Percentiles rank a stretch among this genome's conserved stretches.
Conservation (phyloP, 2,113 vertebrate genomes). For the Oreamnos americanus region DNA sequence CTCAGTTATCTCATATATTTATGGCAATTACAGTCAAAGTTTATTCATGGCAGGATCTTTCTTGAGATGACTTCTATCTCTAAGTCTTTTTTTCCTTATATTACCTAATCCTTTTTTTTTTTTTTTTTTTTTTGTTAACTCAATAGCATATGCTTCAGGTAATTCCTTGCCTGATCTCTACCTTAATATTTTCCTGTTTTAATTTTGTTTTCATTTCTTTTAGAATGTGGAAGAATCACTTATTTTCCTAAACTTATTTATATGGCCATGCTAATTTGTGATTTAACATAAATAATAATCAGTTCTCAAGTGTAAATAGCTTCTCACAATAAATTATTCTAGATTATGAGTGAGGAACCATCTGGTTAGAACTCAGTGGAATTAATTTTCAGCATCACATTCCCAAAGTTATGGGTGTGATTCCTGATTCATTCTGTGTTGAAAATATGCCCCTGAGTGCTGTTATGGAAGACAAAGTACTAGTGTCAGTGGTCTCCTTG, state of each 20-base stretch:
- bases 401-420: slow-evolving; percentile 17
- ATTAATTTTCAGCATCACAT: slow-evolving; percentile 12
- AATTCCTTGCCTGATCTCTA: background rate
- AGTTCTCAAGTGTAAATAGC: background rate
- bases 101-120: background rate
- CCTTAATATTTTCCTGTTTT: background rate
- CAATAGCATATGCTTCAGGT: background rate
- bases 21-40: background rate
- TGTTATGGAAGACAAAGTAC: slow-evolving; percentile 45
- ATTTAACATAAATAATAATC: slow-evolving; percentile 30
- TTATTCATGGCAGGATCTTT: background rate
- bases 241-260: background rate
- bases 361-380: slow-evolving; percentile 19
- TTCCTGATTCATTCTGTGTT: slow-evolving; percentile 33
- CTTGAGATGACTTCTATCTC: background rate
- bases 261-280: background rate
- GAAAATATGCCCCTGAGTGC: slow-evolving; percentile 41
- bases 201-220: background rate
- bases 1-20: background rate
- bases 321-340: slow-evolving; percentile 40
- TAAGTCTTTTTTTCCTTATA: background rate
- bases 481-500: background rate
- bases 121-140: background rate
- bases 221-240: background rate
- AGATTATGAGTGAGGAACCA: background rate